A percentile compares a stretch with the other conserved stretches of the same genome.
Conservation (phyloP, 2,797 vertebrate genomes). For the Centroberyx gerrardi region DNA sequence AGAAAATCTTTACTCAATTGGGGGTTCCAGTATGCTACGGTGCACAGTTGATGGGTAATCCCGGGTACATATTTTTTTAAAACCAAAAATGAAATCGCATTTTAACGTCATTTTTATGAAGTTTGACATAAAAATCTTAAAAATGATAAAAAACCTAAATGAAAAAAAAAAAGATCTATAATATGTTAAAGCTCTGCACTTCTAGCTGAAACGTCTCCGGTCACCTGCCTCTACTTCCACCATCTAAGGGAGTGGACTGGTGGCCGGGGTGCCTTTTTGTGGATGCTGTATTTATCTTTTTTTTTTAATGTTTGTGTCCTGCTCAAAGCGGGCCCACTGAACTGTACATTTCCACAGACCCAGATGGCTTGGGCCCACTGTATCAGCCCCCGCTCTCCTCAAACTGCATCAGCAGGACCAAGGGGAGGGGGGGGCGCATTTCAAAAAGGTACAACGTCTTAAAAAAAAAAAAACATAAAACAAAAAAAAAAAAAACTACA, state of each 20-base stretch:
- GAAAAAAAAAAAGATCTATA: slow-evolving; percentile 74
- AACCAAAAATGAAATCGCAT: slow-evolving; percentile 87
- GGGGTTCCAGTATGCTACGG: slow-evolving; percentile 83
- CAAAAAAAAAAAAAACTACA: slow-evolving; percentile 32
- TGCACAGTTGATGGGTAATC: slow-evolving; percentile 87
- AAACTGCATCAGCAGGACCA: slow-evolving; percentile 62
- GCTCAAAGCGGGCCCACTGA: slow-evolving; percentile 81
- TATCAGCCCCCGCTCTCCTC: slow-evolving; percentile 75
- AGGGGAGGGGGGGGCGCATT: slow-evolving; percentile 60
- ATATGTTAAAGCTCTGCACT: slow-evolving; percentile 86
- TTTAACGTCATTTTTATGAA: slow-evolving; percentile 87
- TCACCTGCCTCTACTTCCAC: slow-evolving; percentile 65
- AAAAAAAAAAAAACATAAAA: slow-evolving; percentile 58
- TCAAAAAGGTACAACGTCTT: slow-evolving; percentile 84
- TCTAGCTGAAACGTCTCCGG: slow-evolving; percentile 83
- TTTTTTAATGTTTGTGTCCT: slow-evolving; percentile 74
- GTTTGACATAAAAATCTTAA: slow-evolving; percentile 84
- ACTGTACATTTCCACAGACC: slow-evolving; percentile 85
- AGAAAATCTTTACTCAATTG: slow-evolving; percentile 76
- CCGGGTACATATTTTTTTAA: slow-evolving; percentile 90
- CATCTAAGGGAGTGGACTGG: slow-evolving; percentile 71
- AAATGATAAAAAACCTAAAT: slow-evolving; percentile 81
- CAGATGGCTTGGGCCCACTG: slow-evolving; percentile 76
- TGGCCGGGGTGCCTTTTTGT: slow-evolving; percentile 83
- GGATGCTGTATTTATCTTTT: slow-evolving; percentile 84